These are phyloP conservation scores for Euwallacea fornicatus DNA, from an alignment of 1,140 invertebrate species.

Conservation along the genomic window DNA sequence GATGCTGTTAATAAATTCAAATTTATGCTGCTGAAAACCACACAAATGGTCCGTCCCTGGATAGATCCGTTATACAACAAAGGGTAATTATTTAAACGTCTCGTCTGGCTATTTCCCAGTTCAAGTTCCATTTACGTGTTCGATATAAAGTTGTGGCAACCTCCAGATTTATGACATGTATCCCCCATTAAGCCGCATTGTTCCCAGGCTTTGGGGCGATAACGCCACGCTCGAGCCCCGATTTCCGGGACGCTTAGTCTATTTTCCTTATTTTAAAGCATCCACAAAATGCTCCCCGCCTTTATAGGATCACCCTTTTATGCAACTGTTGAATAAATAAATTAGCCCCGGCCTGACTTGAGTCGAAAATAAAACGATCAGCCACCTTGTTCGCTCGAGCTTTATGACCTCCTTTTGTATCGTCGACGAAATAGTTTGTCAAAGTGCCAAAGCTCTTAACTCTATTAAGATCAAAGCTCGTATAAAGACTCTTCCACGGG, in stretches of 20 bases:
- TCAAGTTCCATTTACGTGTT: slow-evolving; percentile 3
- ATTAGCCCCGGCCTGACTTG: slow-evolving; percentile 7
- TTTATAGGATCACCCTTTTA: slow-evolving; percentile 2
- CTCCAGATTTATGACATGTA: slow-evolving; percentile 16
- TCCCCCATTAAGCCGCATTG: slow-evolving; percentile 19
- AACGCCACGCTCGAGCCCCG: background rate
- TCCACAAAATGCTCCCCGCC: background rate
- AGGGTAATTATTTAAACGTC: too few species aligned
- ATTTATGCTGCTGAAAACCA: too few species aligned
- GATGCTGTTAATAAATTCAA: too few species aligned
- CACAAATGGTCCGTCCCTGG: too few species aligned
- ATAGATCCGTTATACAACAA: too few species aligned
- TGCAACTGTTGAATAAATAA: slow-evolving; percentile 16
- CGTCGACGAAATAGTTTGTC: slow-evolving; percentile 32
- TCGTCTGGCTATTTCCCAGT: background rate
- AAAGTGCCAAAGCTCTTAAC: slow-evolving; percentile 30
- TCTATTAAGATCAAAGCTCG: slow-evolving; percentile 30
- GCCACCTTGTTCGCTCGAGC: slow-evolving; percentile 3
- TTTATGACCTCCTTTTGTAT: slow-evolving; percentile 30
- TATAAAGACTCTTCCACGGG: background rate
- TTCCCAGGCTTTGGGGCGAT: slow-evolving; percentile 6
- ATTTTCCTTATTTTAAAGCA: slow-evolving; percentile 10
- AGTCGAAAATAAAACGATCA: slow-evolving; percentile 12
- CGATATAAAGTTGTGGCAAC: slow-evolving; percentile 12
- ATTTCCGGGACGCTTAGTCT: slow-evolving; percentile 6